Base-by-base conservation (phyloP, 2,888 invertebrate species). In the Netelia melanura region DNA sequence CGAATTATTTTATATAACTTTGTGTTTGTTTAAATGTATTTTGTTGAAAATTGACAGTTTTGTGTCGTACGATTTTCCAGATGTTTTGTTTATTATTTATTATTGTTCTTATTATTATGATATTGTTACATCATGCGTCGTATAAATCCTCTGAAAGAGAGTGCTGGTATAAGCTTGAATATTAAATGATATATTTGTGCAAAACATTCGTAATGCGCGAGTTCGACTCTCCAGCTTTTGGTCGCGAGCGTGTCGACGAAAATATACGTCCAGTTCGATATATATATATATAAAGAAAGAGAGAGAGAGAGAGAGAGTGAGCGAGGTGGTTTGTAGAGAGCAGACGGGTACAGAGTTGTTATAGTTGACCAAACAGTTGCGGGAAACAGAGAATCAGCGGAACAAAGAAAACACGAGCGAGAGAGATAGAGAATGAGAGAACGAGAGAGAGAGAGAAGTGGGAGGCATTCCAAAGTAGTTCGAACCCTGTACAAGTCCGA, bases 391-490 rank as follows among this genome's bases (percentile, higher is more conserved):
- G 82, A 81, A 76, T 71, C 78, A 75, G 56, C 72, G 62, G 17
- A 44, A 80, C 56, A 68, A 67, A 71, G 80, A 77, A 64, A 76
- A 77, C 25, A 64, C 10, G 52, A 56, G 38, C 38, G 38, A 38
- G 38, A 38, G 38, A 38, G 6, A 6, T 44, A 44, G 68, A 8
- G 38, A 38, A 6, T 6, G 38, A 38, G 38, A 38, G 38, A 38
- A 6, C 0, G 38, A 38, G 54, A 52, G 64, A 62, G 52, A 68
- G 56, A 38, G 64, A n/a, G 58, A 71, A 58, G 72, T 52, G 72
- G 30, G 65, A 67, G 61, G 75, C 74, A 85, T 85, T 85, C 83
- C 81, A 70, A 84, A 86, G 87, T 87, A 86, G 85, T 85, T 81
- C 62, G 83, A 81, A 77, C 80, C 82, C 38, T 54, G 81, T 86